Evolutionary conservation across 2,113 vertebrate genomes (phyloP).

Genomic region (Paramormyrops kingsleyae): DNA sequence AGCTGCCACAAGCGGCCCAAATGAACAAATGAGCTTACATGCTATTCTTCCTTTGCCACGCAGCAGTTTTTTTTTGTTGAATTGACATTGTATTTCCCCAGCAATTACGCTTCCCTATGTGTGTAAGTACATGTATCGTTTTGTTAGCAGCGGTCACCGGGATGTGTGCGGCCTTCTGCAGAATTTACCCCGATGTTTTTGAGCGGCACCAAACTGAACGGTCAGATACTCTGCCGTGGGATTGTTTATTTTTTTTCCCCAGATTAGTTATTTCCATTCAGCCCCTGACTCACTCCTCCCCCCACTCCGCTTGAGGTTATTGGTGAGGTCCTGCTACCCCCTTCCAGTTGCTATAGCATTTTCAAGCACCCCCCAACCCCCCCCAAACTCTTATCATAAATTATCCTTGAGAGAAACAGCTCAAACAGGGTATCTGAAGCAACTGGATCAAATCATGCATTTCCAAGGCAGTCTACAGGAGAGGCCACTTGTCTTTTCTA

Average conservation of each 20-base stretch:
- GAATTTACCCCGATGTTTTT: neutral
- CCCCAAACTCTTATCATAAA: conserved; percentile 96
- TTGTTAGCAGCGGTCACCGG: neutral
- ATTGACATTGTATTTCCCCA: conserved; percentile 87
- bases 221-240: neutral
- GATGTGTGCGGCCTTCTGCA: neutral
- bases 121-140: conserved; percentile 57
- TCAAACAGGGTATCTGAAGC: conserved; percentile 74
- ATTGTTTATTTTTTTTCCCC: neutral
- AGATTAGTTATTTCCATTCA: neutral
- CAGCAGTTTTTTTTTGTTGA: conserved; percentile 78
- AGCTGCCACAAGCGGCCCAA: conserved; percentile 90
- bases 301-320: conserved; percentile 36
- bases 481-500: conserved; percentile 80
- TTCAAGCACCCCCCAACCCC: conserved; percentile 92
- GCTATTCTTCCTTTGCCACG: conserved; percentile 89
- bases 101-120: conserved; percentile 77
- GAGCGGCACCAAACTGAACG: too few relatives aligned
- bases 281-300: neutral
- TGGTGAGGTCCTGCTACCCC: conserved; percentile 53
- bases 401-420: conserved; percentile 97
- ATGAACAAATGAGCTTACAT: conserved; percentile 99
- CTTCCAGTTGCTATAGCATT: conserved; percentile 96
- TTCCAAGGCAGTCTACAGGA: conserved; percentile 65
- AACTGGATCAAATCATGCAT: conserved; percentile 76